Evolutionary conservation across 2,797 vertebrate genomes (phyloP).

Genomic region (Cottoperca gobio): DNA sequence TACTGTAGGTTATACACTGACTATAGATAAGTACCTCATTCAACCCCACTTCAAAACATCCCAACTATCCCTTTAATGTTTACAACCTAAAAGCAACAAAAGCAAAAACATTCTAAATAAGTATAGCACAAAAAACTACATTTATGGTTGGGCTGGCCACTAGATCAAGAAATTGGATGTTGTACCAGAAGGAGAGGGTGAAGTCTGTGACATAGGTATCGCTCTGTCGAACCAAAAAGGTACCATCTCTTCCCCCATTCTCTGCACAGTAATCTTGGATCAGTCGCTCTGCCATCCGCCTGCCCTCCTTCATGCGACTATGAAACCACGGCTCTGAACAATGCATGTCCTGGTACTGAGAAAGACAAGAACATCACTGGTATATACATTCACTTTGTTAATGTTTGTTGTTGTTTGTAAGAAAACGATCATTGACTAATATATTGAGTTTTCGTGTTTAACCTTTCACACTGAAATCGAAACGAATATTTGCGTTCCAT

Average conservation of each 20-base stretch:
- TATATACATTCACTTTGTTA: neutral
- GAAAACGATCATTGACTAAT: neutral
- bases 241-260: constrained; percentile 90
- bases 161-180: neutral
- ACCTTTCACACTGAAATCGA: no score
- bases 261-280: constrained; percentile 93
- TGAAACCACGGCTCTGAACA: constrained; percentile 94
- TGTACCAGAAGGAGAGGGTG: constrained; percentile 96
- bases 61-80: no score
- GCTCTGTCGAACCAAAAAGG: constrained; percentile 94
- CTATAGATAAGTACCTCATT: no score
- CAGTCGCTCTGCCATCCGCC: constrained; percentile 89
- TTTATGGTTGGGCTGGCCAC: neutral
- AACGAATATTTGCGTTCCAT: no score
- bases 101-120: neutral
- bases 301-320: constrained; percentile 88
- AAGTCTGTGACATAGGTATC: constrained; percentile 87
- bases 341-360: constrained; percentile 85
- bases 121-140: neutral
- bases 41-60: no score
- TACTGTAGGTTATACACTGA: no score
- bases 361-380: neutral
- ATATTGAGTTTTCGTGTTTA: no score
- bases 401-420: neutral
- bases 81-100: neutral